Base-by-base conservation (phyloP, 2,113 vertebrate genomes). In the Phoenicopterus ruber region DNA sequence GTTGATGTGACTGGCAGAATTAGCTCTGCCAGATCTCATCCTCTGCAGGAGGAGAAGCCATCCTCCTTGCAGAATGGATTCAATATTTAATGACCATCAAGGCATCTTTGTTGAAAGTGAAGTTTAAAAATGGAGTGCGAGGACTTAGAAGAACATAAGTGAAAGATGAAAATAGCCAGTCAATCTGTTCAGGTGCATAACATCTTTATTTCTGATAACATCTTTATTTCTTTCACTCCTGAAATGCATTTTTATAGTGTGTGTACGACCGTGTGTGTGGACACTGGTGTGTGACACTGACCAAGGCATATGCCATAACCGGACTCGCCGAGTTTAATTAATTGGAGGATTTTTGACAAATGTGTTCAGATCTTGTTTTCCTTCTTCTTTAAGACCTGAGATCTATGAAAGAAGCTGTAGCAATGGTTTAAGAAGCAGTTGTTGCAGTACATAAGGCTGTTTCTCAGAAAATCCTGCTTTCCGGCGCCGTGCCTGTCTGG, bases 51-150 rank as follows among this genome's bases (percentile, higher is more conserved):
- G 49, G 14, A 86, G 18, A 86, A 94, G 42, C 32, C 15, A 50
- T 49, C 4, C 8, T 86, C 22, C 54, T 85, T 77, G 29, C 34
- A 73, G 62, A 95, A 70, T 3, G 5, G 13, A 74, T 66, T 92
- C 47, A 84, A 44, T 78, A 92, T 88, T 90, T 93, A 88, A 92
- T 81, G 57, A 71, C 18, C 38, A 83, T 47, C 31, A 84, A 84
- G 40, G 17, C 21, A 57, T 49, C 9, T 3, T 38, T 90, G 49
- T 42, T 73, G 46, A 65, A 93, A 80, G 28, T 29, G 18, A 88
- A 86, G 54, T 88, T 65, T 58, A 44, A 88, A 90, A 90, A 59
- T 25, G 0, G 6, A 86, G 11, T 40, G 2, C 16, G 50, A 36
- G 34, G 18, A 69, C 15, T 70, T 70, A 32, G n/a, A 72, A 78